These are phyloP conservation scores for Danio aesculapii DNA, from an alignment of 2,797 vertebrate species.

Conservation along the genomic window DNA sequence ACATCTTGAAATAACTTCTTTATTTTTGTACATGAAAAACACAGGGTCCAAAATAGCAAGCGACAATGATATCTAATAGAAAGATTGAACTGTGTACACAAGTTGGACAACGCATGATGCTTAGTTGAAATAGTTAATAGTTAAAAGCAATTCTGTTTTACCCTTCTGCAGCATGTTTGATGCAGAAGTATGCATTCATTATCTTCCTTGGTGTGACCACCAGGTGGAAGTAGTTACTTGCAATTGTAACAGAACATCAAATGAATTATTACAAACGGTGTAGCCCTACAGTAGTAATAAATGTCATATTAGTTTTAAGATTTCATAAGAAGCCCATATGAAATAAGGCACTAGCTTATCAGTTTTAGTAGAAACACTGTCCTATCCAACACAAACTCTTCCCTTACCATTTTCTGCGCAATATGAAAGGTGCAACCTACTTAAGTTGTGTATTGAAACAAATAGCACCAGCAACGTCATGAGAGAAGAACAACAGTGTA, in stretches of 20 bases:
- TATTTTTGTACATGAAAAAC: conserved; percentile 52
- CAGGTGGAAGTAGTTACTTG: conserved; percentile 25
- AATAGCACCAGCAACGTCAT: conserved; percentile 48
- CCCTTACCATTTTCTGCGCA: neutral
- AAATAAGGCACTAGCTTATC: conserved; percentile 38
- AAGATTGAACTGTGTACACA: conserved; percentile 1
- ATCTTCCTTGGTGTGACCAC: conserved; percentile 19
- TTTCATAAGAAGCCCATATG: conserved; percentile 8
- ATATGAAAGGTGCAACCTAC: conserved; percentile 11
- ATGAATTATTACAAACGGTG: neutral
- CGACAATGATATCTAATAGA: conserved; percentile 31
- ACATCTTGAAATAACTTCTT: conserved; percentile 55
- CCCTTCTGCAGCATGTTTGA: neutral
- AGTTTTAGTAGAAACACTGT: conserved; percentile 12
- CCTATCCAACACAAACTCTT: conserved; percentile 3
- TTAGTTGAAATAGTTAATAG: conserved; percentile 22
- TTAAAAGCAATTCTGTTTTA: conserved; percentile 8
- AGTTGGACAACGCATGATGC: conserved; percentile 29
- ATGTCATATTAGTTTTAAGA: conserved; percentile 32
- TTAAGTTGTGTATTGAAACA: conserved; percentile 11
- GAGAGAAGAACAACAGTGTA: conserved; percentile 31
- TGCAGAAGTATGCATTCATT: conserved; percentile 13
- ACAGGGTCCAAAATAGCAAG: conserved; percentile 13
- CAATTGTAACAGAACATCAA: neutral
- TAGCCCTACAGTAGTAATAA: neutral